A percentile compares a stretch with the other conserved stretches of the same genome.
phyloP scores from a whole-genome alignment of 2,888 invertebrate species.

The Pachymerium ferrugineum region DNA sequence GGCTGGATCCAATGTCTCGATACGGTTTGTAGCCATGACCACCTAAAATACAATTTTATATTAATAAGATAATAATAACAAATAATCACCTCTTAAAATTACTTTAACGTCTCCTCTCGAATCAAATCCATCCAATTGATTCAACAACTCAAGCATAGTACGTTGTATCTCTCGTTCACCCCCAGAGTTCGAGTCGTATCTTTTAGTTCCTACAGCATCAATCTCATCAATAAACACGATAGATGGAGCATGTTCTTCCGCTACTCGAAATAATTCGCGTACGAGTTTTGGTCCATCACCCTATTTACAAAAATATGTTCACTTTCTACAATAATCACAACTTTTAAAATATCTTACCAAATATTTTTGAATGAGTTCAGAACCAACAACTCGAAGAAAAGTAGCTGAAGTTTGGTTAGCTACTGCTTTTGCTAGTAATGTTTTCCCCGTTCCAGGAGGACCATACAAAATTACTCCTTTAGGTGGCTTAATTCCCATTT shows the following conservation, averaged over 20 bases:
- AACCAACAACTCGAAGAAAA: constrained; percentile 97
- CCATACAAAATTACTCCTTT: constrained; percentile 99
- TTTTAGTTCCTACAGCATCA: constrained; percentile 97
- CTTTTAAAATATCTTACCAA: constrained; percentile 58
- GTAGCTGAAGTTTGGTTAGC: constrained; percentile 99
- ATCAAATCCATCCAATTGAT: constrained; percentile 97
- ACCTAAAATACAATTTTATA: constrained; percentile 55
- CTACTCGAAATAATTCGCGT: constrained; percentile 95
- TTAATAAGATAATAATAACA: background rate
- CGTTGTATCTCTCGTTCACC: constrained; percentile 99
- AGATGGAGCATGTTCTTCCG: constrained; percentile 98
- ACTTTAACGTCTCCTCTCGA: constrained; percentile 94
- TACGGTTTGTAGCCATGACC: constrained; percentile 95
- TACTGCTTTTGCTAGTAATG: constrained; percentile 94
- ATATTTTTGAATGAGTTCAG: constrained; percentile 98
- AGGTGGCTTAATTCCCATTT: constrained; percentile 99
- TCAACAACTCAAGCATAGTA: constrained; percentile 97
- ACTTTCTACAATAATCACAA: background rate
- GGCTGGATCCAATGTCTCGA: constrained; percentile 97
- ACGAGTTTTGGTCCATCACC: constrained; percentile 99
- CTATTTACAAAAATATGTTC: constrained; percentile 46
- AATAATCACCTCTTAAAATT: constrained; percentile 38
- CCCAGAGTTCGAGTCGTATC: constrained; percentile 97
- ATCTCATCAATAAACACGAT: constrained; percentile 99
- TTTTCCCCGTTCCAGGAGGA: constrained; percentile 97